phyloP scores from a whole-genome alignment of 2,888 invertebrate species.

The Plebejus melissa region DNA sequence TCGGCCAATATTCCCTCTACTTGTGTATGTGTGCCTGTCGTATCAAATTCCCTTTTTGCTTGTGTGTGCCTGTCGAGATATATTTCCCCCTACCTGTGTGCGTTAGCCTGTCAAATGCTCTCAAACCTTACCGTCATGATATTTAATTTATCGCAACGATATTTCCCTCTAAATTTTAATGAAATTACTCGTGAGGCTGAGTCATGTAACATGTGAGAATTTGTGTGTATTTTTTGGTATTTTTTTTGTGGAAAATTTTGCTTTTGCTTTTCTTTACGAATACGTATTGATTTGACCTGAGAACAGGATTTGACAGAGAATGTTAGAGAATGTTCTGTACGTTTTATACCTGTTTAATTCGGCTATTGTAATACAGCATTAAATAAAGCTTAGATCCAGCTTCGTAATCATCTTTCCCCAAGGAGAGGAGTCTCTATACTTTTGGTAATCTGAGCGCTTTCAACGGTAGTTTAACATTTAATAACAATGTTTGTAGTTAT shows the following conservation, averaged over 20 bases:
- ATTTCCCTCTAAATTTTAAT: conserved; percentile 14
- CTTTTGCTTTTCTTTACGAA: background rate
- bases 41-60: background rate
- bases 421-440: too few species aligned
- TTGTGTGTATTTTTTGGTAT: background rate
- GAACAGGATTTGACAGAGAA: background rate
- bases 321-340: background rate
- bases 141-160: conserved; percentile 36
- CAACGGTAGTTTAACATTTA: too few species aligned
- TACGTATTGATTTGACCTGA: background rate
- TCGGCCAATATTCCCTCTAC: background rate
- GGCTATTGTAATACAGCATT: too few species aligned
- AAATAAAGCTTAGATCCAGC: too few species aligned
- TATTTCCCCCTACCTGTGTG: background rate
- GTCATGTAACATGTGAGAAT: background rate
- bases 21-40: background rate
- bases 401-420: too few species aligned
- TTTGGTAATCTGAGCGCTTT: too few species aligned
- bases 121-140: conserved; percentile 44
- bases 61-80: background rate
- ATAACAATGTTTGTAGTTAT: too few species aligned
- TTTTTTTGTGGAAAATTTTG: background rate
- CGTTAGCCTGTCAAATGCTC: conserved; percentile 39
- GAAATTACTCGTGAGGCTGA: conserved; percentile 27
- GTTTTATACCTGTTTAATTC: too few species aligned